Conservation (phyloP, 2,113 vertebrate genomes). For the Thymallus thymallus region DNA sequence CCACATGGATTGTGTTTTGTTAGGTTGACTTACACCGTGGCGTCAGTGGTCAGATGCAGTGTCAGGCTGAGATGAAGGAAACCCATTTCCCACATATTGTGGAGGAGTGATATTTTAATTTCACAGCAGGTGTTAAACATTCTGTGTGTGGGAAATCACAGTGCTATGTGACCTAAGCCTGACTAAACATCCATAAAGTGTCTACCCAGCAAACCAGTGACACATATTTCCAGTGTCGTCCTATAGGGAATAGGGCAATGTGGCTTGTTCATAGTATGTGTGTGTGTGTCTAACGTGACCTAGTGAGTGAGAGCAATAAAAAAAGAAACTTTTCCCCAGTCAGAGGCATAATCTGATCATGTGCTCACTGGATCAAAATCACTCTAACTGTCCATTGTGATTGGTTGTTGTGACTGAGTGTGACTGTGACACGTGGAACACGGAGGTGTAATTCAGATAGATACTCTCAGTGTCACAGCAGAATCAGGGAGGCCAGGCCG, state of each 20-base stretch:
- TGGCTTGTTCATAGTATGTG: neutral
- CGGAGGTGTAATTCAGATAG: neutral
- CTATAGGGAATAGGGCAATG: neutral
- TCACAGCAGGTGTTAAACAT: neutral
- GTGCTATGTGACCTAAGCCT: neutral
- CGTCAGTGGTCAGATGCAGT: too few species aligned
- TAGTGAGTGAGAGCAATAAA: neutral
- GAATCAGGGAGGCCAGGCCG: neutral
- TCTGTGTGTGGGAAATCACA: neutral
- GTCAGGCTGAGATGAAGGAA: neutral
- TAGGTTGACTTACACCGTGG: too few species aligned
- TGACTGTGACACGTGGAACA: slow-evolving; percentile 20
- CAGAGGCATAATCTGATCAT: too few species aligned
- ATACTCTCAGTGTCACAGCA: slow-evolving; percentile 27
- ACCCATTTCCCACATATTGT: neutral
- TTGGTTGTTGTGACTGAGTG: neutral
- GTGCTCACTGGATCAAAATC: too few species aligned
- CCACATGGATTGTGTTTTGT: too few species aligned
- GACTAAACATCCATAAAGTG: neutral
- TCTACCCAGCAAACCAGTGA: neutral
- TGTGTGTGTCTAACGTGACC: neutral
- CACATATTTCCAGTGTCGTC: neutral
- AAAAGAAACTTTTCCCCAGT: too few species aligned
- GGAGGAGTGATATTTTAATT: neutral
- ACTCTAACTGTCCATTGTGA: too few species aligned